phyloP scores from a whole-genome alignment of 2,113 vertebrate species.

The Lepisosteus oculatus region DNA sequence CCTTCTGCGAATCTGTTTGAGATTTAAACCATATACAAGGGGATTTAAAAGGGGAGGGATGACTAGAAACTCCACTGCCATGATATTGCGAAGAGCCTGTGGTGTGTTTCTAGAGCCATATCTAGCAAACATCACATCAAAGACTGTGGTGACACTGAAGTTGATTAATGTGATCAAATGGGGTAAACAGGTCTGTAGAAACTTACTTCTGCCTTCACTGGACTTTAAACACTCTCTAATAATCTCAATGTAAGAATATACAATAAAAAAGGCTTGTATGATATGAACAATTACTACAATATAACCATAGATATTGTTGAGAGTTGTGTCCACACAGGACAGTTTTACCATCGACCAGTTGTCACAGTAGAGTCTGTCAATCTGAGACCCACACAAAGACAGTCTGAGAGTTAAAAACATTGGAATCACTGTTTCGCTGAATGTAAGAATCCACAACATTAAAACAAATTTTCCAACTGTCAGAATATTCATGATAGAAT shows the following conservation, averaged over 20 bases:
- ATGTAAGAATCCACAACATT: neutral
- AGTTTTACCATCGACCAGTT: constrained; percentile 13
- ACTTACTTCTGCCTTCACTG: neutral
- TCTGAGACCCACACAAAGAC: constrained; percentile 1
- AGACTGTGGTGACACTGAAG: neutral
- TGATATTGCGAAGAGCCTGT: neutral
- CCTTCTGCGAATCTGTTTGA: no score
- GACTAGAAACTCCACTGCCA: no score
- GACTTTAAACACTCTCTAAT: constrained; percentile 2
- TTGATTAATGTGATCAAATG: neutral
- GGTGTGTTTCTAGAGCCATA: neutral
- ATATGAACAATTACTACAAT: neutral
- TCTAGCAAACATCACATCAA: constrained; percentile 6
- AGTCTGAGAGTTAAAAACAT: neutral
- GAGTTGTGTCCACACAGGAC: neutral
- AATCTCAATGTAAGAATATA: neutral
- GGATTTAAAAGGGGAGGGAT: no score
- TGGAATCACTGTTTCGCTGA: neutral
- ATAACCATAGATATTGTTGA: constrained; percentile 7
- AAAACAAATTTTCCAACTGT: neutral
- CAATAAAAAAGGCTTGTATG: neutral
- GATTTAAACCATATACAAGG: no score
- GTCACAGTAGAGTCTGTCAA: constrained; percentile 24
- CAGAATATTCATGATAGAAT: neutral
- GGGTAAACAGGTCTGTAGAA: constrained; percentile 8